phyloP scores from a whole-genome alignment of 1,140 invertebrate species.

The Drosophila orena region DNA sequence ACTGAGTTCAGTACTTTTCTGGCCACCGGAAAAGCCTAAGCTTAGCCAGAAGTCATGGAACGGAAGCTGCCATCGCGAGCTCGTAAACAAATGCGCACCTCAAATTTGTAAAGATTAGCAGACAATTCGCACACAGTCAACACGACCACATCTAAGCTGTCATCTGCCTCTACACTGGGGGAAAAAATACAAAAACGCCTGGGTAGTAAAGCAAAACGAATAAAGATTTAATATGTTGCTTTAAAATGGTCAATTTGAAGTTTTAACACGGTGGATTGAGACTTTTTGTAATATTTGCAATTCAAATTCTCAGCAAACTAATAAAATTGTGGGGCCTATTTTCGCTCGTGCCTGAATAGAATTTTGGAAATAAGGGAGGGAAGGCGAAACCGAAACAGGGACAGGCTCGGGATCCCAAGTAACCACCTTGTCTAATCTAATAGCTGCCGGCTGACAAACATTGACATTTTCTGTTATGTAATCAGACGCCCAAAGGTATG shows the following conservation, averaged over 20 bases:
- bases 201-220: too few species aligned
- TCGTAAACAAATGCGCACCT: conserved; percentile 75
- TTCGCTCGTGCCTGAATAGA: not conserved
- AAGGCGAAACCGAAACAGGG: conserved; percentile 7
- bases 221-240: too few species aligned
- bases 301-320: too few species aligned
- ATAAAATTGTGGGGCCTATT: too few species aligned
- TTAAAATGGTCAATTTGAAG: too few species aligned
- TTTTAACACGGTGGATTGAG: too few species aligned
- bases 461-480: conserved; percentile 83
- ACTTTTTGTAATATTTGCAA: too few species aligned
- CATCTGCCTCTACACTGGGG: conserved; percentile 9
- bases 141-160: conserved; percentile 26
- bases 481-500: conserved; percentile 74
- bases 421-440: conserved; percentile 73
- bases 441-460: conserved; percentile 78
- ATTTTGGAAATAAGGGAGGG: conserved; percentile 7
- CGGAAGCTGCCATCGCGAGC: conserved; percentile 13
- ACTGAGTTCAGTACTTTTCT: not conserved
- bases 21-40: conserved; percentile 18
- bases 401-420: conserved; percentile 8
- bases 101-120: conserved; percentile 81
- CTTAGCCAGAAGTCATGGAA: conserved; percentile 42
- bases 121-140: conserved; percentile 78
- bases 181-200: not conserved